Base-by-base conservation (phyloP, 2,888 invertebrate genomes). In the Petrolisthes cinctipes region DNA sequence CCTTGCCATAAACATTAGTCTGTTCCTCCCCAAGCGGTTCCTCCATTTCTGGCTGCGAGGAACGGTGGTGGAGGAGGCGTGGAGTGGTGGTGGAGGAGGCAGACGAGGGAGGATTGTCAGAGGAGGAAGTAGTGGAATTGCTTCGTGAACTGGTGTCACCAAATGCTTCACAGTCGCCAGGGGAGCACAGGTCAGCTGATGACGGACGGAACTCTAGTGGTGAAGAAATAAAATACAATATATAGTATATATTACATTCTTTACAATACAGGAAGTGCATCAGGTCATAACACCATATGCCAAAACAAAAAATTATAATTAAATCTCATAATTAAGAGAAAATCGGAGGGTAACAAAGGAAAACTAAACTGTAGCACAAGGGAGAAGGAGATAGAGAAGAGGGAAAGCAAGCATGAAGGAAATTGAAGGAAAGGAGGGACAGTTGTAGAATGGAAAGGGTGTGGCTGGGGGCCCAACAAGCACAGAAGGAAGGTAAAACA, bases 101-200 rank as follows among this genome's bases (percentile, higher is more conserved):
- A 17, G 61, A 66, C 1, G 57, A 61, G 37, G 80, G 23, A 5
- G 82, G n/a, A 20, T 66, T 17, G 5, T 61, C 61, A 9, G 14
- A 23, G 68, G 82, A 82, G 53, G 82, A 68, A 66, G 81, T 57
- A 7, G 37, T 76, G 51, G 37, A 51, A 37, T 37, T 76, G 1
- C 51, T 61, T 14, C 71, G 71, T 6, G 71, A 71, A n/a, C 71
- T 57, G 14, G 83, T 71, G 61, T 83, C 80, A 4, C n/a, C 57
- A 5, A 66, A 76, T 20, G 54, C 61, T 20, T 87, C 86, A 0
- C 68, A 51, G 20, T 87, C 86, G 3, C 86, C 86, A 7, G 83
- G 86, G 5, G 86, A 87, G 53, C 61, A 57, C 23, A 56, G 14
- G 56, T 87, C 80, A 56, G 61, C 73, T 20, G 79, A 68, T 7